Evolutionary conservation across 2,797 vertebrate genomes (phyloP), one percentile per base, ranked within the genome.

Genomic region (Coracias cyanogaster): DNA sequence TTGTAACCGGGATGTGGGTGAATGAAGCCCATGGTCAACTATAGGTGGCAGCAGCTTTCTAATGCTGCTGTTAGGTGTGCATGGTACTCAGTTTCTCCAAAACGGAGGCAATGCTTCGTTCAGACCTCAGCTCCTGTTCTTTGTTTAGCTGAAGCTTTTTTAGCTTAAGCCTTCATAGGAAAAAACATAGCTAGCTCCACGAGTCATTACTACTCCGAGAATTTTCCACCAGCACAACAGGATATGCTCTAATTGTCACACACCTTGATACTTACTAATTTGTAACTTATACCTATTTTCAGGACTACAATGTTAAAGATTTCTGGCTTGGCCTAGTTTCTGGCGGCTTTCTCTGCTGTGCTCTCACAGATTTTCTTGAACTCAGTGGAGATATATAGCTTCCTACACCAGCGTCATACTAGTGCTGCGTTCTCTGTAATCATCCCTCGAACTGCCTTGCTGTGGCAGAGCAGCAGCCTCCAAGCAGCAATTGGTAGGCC

Each of bases 1-100:
- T 29, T 10, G 3, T 5, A 55, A 12, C 77, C 24, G 78, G 69
- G 31, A 69, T 49, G 20, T 31, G 39, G 46, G 26, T 69, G 79
- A 45, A 61, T 93, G 57, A 71, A 89, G 79, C 57, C 0, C 0
- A 14, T 78, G 60, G 85, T 79, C 84, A 92, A 80, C 95, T 69
- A 94, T 82, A 97, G 95, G 90, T 94, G 93, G 94, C 92, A 89
- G 93, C 88, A 91, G 87, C 51, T 86, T 97, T 94, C 87, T 91
- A 28, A 66, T 33, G 43, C 92, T 95, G 43, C 74, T 84, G 25
- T 5, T 71, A 12, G 2, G 5, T 31, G 39, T 82, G 72, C 55
- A 1, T 46, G 82, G 58, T 61, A n/a, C 82, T 81, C 55, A 6
- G 35, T 51, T 92, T 65, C 52, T 88, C 78, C 77, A n/a, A 66